Base-by-base conservation (phyloP, 1,140 invertebrate genomes). In the Delia radicum region DNA sequence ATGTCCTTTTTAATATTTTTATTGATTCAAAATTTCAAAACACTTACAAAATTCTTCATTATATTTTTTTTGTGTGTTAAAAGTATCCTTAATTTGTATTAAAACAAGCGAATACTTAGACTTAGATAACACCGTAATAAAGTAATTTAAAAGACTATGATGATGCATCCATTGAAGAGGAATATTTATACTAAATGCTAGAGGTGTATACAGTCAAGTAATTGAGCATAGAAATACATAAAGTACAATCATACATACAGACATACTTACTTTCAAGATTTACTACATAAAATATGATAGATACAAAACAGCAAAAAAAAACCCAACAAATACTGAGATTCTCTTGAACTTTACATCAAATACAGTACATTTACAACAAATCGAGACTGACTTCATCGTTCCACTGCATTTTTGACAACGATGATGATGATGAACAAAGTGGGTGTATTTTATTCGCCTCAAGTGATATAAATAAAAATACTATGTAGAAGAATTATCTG, bases 131-230 rank as follows among this genome's bases (percentile, higher is more conserved):
- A 55, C 48, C 24, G 48, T 5, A 24, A 21, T 33, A 69, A 24
- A 18, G 65, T 69, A 12, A 13, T 26, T 28, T 24, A 21, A 46
- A 73, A 73, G 33, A 77, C 77, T 77, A 75, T 77, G 77, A 37
- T 31, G 42, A 73, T 63, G 46, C 26, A 31, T 29, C 48, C 27
- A 69, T 69, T 48, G 37, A 33, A 24, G 61, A 67, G 74, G 77
- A 77, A 72, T 77, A 77, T 77, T 77, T 77, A 77, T 77, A 77
- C 77, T 48, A 21, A 75, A 48, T 76, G 75, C 18, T 27, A 65
- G 33, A 42, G 65, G n/a, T 67, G 71, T 29, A 69, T 55, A n/a
- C n/a, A n/a, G n/a, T n/a, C n/a, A n/a, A n/a, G n/a, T n/a, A n/a
- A n/a, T n/a, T n/a, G n/a, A n/a, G n/a, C n/a, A n/a, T n/a, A n/a